These are phyloP conservation scores for Amiota communis DNA, from an alignment of 2,888 invertebrate species.

Conservation along the genomic window DNA sequence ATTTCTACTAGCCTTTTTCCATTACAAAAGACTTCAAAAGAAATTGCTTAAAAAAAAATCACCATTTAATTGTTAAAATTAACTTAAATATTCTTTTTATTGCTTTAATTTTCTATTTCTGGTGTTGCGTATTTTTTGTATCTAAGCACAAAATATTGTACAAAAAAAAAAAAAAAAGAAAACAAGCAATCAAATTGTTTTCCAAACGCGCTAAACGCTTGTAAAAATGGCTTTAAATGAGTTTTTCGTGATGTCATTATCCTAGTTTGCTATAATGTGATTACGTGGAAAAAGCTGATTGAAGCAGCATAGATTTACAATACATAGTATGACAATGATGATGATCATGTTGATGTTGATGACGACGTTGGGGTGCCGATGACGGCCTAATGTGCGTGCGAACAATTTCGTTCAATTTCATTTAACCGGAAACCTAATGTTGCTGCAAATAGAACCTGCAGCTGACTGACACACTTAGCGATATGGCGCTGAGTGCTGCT, in stretches of 20 bases:
- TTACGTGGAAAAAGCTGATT: background rate
- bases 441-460: background rate
- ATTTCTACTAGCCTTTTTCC: no score
- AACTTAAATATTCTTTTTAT: background rate
- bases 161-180: background rate
- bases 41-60: background rate
- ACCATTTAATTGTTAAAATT: background rate
- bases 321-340: constrained; percentile 9
- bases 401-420: constrained; percentile 39
- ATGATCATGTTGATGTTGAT: background rate
- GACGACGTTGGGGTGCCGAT: background rate
- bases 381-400: constrained; percentile 43
- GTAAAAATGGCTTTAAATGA: constrained; percentile 33
- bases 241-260: constrained; percentile 56
- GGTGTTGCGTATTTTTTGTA: background rate
- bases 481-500: background rate
- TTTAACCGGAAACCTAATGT: constrained; percentile 38
- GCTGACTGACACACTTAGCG: constrained; percentile 19
- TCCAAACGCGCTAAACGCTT: background rate
- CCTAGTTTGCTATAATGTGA: constrained; percentile 44
- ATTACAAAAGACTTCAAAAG: no score
- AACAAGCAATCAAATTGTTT: background rate
- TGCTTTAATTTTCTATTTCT: no score
- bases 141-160: background rate
- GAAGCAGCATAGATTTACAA: background rate